Evolutionary conservation across 2,113 vertebrate species (phyloP).

Genomic region (Hyperopisus bebe): DNA sequence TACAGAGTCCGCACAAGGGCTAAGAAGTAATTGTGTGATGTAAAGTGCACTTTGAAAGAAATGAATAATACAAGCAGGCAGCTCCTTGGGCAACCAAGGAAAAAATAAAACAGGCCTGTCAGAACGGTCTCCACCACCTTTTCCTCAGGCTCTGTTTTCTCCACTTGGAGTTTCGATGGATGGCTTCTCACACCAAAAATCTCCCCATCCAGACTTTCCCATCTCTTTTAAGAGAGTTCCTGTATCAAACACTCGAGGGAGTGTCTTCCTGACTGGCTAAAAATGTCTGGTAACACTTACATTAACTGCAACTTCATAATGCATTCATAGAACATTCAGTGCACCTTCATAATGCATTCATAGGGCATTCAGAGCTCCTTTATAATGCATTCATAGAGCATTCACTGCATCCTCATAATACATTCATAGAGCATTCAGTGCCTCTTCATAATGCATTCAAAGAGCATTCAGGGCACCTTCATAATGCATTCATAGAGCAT

Average conservation of each 20-base stretch:
- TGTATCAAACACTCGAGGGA: not conserved
- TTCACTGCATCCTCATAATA: not conserved
- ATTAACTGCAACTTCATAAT: not conserved
- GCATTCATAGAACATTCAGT: not conserved
- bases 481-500: not conserved
- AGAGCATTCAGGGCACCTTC: too few species aligned
- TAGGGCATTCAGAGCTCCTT: not conserved
- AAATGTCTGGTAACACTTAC: not conserved
- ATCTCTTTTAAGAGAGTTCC: not conserved
- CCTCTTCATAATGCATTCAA: not conserved
- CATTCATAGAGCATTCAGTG: not conserved
- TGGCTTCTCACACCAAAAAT: not conserved
- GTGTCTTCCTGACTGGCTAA: not conserved
- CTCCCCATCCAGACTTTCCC: not conserved
- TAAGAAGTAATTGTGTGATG: not conserved
- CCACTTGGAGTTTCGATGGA: not conserved
- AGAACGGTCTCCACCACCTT: not conserved
- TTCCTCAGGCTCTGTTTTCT: not conserved
- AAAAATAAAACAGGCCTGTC: not conserved
- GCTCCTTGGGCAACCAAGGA: not conserved
- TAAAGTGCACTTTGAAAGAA: conserved; percentile 8
- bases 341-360: not conserved
- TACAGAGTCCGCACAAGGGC: not conserved
- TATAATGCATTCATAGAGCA: not conserved
- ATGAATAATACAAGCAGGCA: not conserved